A percentile compares a stretch with the other conserved stretches of the same genome.
These are phyloP conservation scores for Xiphias gladius DNA, from an alignment of 2,113 vertebrate species.

Conservation along the genomic window DNA sequence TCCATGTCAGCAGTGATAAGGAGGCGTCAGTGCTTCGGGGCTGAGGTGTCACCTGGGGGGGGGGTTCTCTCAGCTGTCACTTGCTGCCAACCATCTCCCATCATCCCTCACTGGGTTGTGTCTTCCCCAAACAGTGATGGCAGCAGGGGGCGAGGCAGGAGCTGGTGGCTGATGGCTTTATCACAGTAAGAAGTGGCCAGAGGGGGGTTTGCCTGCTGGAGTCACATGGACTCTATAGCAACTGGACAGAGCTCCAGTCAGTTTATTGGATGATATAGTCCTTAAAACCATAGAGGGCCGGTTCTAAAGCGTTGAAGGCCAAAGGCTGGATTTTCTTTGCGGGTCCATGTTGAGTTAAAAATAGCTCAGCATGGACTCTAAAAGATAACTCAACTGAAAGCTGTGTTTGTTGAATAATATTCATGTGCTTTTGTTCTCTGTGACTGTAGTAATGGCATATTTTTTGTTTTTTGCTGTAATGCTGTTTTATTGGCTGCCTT, in stretches of 20 bases:
- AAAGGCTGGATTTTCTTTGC: background rate
- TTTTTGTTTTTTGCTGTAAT: background rate
- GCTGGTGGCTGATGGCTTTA: constrained; percentile 54
- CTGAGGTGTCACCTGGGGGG: constrained; percentile 56
- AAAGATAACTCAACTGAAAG: too few relatives aligned
- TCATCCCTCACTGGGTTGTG: constrained; percentile 34
- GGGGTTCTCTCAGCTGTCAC: constrained; percentile 56
- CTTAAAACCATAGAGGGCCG: background rate
- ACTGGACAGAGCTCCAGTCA: constrained; percentile 23
- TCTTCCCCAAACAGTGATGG: constrained; percentile 15
- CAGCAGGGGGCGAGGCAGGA: constrained; percentile 27
- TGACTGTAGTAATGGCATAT: too few relatives aligned
- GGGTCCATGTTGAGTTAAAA: background rate
- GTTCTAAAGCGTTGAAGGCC: background rate
- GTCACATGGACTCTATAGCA: background rate
- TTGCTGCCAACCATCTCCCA: constrained; percentile 53
- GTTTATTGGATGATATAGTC: constrained; percentile 12
- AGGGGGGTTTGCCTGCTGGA: constrained; percentile 2
- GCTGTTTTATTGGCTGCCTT: background rate
- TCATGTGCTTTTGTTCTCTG: background rate
- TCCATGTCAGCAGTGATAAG: constrained; percentile 56
- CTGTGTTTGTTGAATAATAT: background rate
- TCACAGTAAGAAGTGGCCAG: constrained; percentile 55
- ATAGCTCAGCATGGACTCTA: background rate
- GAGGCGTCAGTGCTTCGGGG: constrained; percentile 46